Evolutionary conservation across 2,797 vertebrate genomes (phyloP), one percentile per base, ranked within the genome.

Genomic region (Rhyacichthys aspro): DNA sequence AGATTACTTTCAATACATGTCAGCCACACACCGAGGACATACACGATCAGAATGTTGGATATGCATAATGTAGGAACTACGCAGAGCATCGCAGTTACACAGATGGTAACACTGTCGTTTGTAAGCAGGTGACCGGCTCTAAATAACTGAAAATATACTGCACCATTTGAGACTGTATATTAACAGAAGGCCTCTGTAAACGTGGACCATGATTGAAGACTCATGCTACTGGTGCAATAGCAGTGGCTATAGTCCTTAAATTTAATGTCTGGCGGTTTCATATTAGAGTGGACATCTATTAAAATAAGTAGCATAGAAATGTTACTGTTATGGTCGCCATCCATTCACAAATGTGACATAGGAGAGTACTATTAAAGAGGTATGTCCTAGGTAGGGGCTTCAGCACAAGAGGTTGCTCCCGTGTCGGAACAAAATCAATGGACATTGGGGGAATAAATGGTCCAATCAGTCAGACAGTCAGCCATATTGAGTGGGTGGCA

Each of bases 381-480:
- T 54, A 60, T 68, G 72, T 83, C 66, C 39, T 65, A 69, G 56
- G 62, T 62, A 77, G 12, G 23, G 60, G 62, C 73, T 78, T 50
- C 47, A 64, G 78, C 78, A 79, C 11, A 61, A 78, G 72, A 63
- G 78, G 65, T 68, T 78, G 72, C 57, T 67, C 64, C 62, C 67
- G 38, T 61, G 57, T 77, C 67, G 66, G 76, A 70, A 70, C 59
- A 72, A 80, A 86, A 89, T 86, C 83, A 12, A 90, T 89, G 70
- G 62, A 81, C 84, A 87, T 82, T 47, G 39, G 47, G 52, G 62
- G 72, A 76, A 85, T 83, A 84, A 84, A 87, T 83, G 80, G 72
- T 53, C 76, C 70, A 85, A 85, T 90, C 82, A 81, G 67, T 89
- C 77, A 81, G 79, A 76, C 10, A 38, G 79, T 81, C 72, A 67